Percentiles rank a stretch among this genome's conserved stretches.
phyloP scores from a whole-genome alignment of 2,797 vertebrate genomes.

The Sciurus carolinensis region DNA sequence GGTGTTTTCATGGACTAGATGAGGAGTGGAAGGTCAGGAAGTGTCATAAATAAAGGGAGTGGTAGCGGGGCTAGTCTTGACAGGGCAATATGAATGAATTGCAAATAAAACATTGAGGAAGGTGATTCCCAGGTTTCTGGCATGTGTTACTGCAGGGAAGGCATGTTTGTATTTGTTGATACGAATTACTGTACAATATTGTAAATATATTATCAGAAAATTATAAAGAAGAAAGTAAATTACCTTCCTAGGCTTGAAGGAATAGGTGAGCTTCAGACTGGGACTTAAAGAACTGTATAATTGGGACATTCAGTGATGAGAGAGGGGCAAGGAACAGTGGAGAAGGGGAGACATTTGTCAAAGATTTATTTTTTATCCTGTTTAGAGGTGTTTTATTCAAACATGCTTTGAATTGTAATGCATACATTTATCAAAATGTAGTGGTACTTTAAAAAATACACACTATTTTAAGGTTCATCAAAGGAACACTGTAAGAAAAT shows the following conservation, averaged over 20 bases:
- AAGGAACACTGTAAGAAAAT: constrained; percentile 62
- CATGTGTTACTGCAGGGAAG: background rate
- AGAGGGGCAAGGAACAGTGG: background rate
- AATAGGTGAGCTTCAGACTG: background rate
- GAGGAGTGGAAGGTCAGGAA: background rate
- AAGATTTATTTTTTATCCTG: background rate
- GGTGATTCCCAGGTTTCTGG: background rate
- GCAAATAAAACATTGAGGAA: background rate
- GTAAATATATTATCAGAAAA: background rate
- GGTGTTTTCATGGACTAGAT: rapidly evolving
- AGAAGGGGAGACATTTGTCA: background rate
- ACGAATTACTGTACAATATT: background rate
- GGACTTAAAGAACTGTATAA: background rate
- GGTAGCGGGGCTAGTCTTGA: background rate
- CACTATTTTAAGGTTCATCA: constrained; percentile 64
- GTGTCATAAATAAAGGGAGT: background rate
- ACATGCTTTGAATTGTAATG: background rate
- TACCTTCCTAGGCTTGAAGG: background rate
- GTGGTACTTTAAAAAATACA: constrained; percentile 5
- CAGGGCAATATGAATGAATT: background rate
- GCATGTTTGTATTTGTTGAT: background rate
- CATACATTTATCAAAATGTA: constrained; percentile 11
- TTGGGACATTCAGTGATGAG: too few species aligned
- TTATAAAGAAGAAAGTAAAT: background rate
- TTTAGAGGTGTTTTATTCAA: background rate